These are phyloP conservation scores for Chaitophorus viminalis DNA, from an alignment of 2,888 invertebrate genomes.

Conservation along the genomic window DNA sequence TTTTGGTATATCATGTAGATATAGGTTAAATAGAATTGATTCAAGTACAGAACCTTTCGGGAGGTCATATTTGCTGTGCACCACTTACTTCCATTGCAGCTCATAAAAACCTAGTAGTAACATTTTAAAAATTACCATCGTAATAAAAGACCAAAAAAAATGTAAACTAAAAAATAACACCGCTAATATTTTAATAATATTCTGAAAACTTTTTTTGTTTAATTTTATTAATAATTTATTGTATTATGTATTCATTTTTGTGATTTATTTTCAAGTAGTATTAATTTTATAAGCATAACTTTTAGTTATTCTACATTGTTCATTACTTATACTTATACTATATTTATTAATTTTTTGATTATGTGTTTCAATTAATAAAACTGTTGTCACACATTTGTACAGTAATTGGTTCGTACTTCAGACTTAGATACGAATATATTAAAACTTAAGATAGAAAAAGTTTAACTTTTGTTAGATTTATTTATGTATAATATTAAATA, in stretches of 20 bases:
- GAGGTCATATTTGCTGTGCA: constrained; percentile 43
- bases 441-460: not conserved
- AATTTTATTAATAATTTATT: not conserved
- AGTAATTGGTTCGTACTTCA: not conserved
- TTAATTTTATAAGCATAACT: too few relatives aligned
- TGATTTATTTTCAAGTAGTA: too few relatives aligned
- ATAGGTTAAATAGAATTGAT: constrained; percentile 48
- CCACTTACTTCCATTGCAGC: constrained; percentile 49
- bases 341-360: not conserved
- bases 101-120: constrained; percentile 29
- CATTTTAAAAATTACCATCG: not conserved
- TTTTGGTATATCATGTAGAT: constrained; percentile 39
- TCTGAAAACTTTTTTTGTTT: not conserved
- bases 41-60: not conserved
- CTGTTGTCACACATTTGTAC: not conserved
- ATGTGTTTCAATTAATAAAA: not conserved
- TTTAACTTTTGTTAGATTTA: not conserved
- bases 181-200: not conserved
- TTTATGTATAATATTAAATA: not conserved
- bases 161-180: too few relatives aligned
- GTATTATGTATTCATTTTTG: not conserved
- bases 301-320: not conserved
- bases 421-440: not conserved
- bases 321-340: not conserved
- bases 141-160: too few relatives aligned